Evolutionary conservation across 2,888 invertebrate species (phyloP).

Genomic region (Lasioglossum leucozonium): DNA sequence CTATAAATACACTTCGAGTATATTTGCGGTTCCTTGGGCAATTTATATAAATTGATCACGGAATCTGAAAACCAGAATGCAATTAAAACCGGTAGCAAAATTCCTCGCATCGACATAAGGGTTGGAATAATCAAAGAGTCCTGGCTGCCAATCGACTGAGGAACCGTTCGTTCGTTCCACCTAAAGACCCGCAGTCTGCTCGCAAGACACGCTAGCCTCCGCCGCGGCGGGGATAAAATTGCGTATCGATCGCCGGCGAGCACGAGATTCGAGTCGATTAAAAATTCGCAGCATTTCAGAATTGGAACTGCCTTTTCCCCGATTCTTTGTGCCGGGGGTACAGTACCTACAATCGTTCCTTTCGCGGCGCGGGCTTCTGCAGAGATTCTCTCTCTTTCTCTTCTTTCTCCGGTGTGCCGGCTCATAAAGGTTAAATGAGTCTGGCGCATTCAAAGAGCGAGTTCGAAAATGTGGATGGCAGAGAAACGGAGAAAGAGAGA

Average conservation of each 20-base stretch:
- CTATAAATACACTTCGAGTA: too few species aligned
- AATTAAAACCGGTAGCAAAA: neutral
- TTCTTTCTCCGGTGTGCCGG: constrained; percentile 48
- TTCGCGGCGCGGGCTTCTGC: constrained; percentile 51
- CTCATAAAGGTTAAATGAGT: constrained; percentile 77
- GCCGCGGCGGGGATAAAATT: neutral
- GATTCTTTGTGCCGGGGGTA: constrained; percentile 52
- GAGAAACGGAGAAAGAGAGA: neutral
- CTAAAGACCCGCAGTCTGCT: neutral
- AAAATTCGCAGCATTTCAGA: constrained; percentile 17
- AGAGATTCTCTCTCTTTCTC: constrained; percentile 11
- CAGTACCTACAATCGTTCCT: constrained; percentile 47
- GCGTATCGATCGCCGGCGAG: neutral
- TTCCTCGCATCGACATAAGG: neutral
- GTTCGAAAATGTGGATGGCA: constrained; percentile 19
- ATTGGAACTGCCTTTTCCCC: constrained; percentile 30
- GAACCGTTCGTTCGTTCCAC: neutral
- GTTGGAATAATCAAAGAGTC: neutral
- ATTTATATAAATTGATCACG: neutral
- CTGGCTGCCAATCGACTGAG: too few species aligned
- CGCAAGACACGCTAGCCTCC: neutral
- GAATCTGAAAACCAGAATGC: neutral
- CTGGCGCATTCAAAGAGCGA: constrained; percentile 63
- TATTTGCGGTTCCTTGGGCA: too few species aligned
- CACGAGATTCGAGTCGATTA: neutral